These are phyloP conservation scores for Clunio marinus DNA, from an alignment of 2,888 invertebrate species.

Conservation along the genomic window DNA sequence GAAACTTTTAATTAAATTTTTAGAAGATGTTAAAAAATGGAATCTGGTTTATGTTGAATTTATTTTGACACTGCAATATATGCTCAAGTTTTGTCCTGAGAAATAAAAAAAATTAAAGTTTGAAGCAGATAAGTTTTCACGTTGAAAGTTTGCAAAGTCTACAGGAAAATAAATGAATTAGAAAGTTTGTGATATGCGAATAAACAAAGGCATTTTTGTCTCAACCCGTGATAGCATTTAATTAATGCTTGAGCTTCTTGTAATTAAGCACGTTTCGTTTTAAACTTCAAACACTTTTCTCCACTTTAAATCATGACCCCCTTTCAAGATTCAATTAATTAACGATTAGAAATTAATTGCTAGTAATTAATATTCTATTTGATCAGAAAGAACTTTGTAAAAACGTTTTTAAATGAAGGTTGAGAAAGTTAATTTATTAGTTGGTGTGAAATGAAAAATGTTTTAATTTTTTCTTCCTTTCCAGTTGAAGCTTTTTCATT, in stretches of 20 bases:
- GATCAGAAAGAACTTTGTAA: not conserved
- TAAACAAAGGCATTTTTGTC: not conserved
- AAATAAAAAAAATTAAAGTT: too few relatives aligned
- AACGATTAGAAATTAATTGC: slow-evolving; percentile 10
- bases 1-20: too few relatives aligned
- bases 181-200: not conserved
- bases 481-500: not conserved
- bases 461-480: not conserved
- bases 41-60: too few relatives aligned
- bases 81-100: too few relatives aligned
- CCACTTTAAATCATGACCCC: not conserved
- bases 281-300: too few relatives aligned
- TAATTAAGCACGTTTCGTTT: not conserved
- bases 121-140: too few relatives aligned
- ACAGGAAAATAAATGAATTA: not conserved
- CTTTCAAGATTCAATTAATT: not conserved
- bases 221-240: not conserved
- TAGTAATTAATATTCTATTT: not conserved
- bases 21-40: too few relatives aligned
- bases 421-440: too few relatives aligned
- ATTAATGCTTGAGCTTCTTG: not conserved
- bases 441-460: not conserved
- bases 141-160: not conserved
- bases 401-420: not conserved
- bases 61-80: too few relatives aligned